These are phyloP conservation scores for Apotomis betuletana DNA, from an alignment of 2,888 invertebrate genomes.

Conservation along the genomic window DNA sequence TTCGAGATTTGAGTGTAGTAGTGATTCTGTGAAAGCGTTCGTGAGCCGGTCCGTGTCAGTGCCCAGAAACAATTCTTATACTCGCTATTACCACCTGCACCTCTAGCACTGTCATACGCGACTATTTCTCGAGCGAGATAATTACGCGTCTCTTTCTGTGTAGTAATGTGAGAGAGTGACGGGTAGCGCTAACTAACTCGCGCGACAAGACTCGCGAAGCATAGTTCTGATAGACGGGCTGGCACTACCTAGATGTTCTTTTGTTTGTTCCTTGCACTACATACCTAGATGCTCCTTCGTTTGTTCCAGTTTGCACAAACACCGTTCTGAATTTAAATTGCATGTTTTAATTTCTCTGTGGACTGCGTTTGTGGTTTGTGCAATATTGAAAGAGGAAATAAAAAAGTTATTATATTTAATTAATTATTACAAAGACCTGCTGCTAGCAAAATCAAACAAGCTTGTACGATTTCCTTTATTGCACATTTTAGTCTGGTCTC, in stretches of 20 bases:
- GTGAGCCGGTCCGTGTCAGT: slow-evolving; percentile 5
- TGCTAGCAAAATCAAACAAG: not conserved
- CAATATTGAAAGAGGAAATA: not conserved
- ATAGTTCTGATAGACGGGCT: no score
- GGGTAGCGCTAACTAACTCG: no score
- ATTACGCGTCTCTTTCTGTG: no score
- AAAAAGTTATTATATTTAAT: not conserved
- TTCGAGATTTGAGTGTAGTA: no score
- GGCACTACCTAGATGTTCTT: slow-evolving; percentile 20
- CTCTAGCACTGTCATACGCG: no score
- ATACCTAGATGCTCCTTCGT: slow-evolving; percentile 32
- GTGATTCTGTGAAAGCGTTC: not conserved
- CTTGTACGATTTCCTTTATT: not conserved
- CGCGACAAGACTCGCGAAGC: no score
- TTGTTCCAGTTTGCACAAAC: slow-evolving; percentile 4
- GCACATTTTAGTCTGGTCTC: not conserved
- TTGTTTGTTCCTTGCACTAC: slow-evolving; percentile 19
- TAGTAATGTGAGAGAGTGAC: no score
- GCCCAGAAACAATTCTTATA: slow-evolving; percentile 21
- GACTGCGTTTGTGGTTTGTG: not conserved
- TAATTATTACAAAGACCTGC: not conserved
- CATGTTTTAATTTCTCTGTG: slow-evolving; percentile 8
- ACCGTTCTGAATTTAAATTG: slow-evolving; percentile 30
- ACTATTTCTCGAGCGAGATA: no score
- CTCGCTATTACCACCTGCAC: not conserved